Evolutionary conservation across 2,888 invertebrate genomes (phyloP), one percentile per base, ranked within the genome.

Genomic region (Rhagium mordax): DNA sequence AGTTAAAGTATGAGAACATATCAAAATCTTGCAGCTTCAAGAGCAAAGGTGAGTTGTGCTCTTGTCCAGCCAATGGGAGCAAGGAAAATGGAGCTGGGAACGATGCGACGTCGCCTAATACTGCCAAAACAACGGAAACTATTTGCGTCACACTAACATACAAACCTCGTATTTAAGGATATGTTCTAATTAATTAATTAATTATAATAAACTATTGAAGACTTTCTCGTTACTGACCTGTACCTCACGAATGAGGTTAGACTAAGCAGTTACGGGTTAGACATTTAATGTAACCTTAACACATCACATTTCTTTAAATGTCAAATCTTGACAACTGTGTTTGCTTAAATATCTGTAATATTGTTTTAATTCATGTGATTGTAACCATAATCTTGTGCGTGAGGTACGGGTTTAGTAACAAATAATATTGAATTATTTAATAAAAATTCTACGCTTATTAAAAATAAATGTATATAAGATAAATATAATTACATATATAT

Each of bases 141-240:
- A 87, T 88, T 76, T 87, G 86, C 81, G 87, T 88, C 67, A 88
- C 87, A 59, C 82, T 88, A 73, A 88, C 88, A 55, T 88, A 88
- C 79, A 88, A 88, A 79, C 88, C 88, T 74, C 84, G 86, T 74
- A 85, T 86, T 77, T 87, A 85, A 82, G 65, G 49, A 68, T 55
- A 21, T 48, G 49, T 49, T 24, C 27, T 27, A 51, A 18, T 53
- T n/a, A n/a, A n/a, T n/a, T 20, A 29, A 29, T 65, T 65, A 29
- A 18, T 27, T 49, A 51, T 51, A 61, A 65, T 53, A 53, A 33
- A 29, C 51, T 33, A 59, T 51, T 49, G 65, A 65, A 65, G 65
- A 65, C 65, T 64, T 27, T 27, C 16, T 33, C 65, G 51, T 65
- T 48, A 49, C 27, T 16, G 7, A 20, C 13, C 47, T 67, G 61